phyloP scores from a whole-genome alignment of 2,888 invertebrate species.

The Scaeva pyrastri region DNA sequence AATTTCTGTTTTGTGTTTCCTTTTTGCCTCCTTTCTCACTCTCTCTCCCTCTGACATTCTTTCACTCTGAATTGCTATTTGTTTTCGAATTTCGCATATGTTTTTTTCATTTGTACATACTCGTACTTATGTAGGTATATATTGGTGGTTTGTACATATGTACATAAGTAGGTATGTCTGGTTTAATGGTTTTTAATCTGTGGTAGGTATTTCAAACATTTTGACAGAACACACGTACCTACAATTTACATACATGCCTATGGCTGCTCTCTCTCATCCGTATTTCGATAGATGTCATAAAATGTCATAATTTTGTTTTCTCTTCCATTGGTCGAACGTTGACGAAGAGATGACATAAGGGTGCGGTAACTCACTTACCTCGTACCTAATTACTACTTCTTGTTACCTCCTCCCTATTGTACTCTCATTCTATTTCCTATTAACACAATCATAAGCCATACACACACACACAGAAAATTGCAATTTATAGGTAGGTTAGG shows the following conservation, averaged over 20 bases:
- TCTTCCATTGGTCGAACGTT: constrained; percentile 48
- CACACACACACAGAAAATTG: constrained; percentile 6
- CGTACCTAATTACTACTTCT: constrained; percentile 12
- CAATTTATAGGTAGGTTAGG: not conserved
- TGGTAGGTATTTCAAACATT: constrained; percentile 44
- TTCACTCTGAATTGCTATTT: constrained; percentile 52
- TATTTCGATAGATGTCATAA: constrained; percentile 39
- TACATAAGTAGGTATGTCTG: constrained; percentile 3
- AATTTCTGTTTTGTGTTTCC: constrained; percentile 31
- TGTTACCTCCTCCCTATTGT: constrained; percentile 46
- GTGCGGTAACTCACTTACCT: constrained; percentile 35
- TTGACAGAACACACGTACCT: constrained; percentile 27
- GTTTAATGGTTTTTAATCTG: constrained; percentile 29
- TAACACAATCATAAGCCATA: not conserved
- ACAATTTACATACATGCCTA: too few relatives aligned
- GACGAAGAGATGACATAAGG: constrained; percentile 45
- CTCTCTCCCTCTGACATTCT: constrained; percentile 43
- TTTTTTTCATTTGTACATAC: constrained; percentile 25
- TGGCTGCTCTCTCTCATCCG: constrained; percentile 21
- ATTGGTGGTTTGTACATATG: constrained; percentile 17
- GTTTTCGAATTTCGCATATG: constrained; percentile 58
- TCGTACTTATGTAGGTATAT: too few relatives aligned
- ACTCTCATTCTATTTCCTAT: constrained; percentile 18
- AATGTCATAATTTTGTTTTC: constrained; percentile 52
- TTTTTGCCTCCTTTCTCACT: constrained; percentile 31